phyloP scores from a whole-genome alignment of 2,888 invertebrate genomes.

The Papilio demoleus region DNA sequence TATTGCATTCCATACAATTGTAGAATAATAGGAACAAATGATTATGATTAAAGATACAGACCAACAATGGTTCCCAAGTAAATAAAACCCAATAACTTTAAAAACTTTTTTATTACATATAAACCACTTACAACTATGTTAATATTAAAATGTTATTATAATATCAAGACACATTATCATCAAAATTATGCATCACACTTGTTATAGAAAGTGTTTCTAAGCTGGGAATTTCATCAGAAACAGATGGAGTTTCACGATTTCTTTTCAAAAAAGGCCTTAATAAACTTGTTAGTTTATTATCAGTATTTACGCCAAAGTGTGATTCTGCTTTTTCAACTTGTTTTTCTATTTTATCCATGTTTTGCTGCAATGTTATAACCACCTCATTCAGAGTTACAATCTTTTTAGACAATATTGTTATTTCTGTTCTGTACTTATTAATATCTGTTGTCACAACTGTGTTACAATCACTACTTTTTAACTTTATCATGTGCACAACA shows the following conservation, averaged over 20 bases:
- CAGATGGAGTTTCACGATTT: constrained; percentile 53
- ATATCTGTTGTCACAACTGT: constrained; percentile 80
- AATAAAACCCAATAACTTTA: background rate
- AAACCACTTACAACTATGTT: background rate
- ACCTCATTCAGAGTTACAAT: constrained; percentile 82
- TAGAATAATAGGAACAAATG: too few species aligned
- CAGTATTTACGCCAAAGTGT: constrained; percentile 82
- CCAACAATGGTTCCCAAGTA: background rate
- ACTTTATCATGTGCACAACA: constrained; percentile 82
- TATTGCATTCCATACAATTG: too few species aligned
- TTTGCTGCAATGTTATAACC: constrained; percentile 75
- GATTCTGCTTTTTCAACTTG: constrained; percentile 84
- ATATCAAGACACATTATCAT: constrained; percentile 12
- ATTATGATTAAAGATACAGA: too few species aligned
- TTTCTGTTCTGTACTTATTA: constrained; percentile 77
- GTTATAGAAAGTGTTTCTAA: constrained; percentile 54
- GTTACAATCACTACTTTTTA: constrained; percentile 75
- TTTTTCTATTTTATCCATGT: constrained; percentile 83
- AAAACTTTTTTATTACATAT: constrained; percentile 8
- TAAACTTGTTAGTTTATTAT: constrained; percentile 83
- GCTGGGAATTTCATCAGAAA: constrained; percentile 43
- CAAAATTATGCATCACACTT: constrained; percentile 69
- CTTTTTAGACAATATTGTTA: constrained; percentile 79
- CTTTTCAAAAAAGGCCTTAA: constrained; percentile 84
- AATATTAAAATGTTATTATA: background rate